Evolutionary conservation across 2,797 vertebrate genomes (phyloP).

Genomic region (Euphonia xanthogaster): DNA sequence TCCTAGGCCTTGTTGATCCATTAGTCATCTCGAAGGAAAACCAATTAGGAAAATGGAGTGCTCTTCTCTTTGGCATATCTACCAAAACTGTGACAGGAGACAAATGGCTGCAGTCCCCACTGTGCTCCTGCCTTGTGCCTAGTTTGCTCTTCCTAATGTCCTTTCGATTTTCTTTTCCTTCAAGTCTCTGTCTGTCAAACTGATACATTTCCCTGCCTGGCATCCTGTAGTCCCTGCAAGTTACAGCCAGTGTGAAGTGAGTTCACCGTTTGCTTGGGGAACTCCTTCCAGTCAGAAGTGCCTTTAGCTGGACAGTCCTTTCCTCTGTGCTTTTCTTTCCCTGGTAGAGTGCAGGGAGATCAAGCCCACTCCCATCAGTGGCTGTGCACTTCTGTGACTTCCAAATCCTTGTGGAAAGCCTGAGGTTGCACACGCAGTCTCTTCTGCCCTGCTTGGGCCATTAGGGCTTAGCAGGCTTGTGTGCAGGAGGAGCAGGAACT

Average conservation of each 20-base stretch:
- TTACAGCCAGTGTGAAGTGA: background rate
- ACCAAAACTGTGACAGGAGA: conserved; percentile 6
- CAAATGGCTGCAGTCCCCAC: background rate
- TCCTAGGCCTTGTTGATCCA: background rate
- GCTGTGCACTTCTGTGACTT: background rate
- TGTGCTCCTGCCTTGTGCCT: background rate
- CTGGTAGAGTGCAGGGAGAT: background rate
- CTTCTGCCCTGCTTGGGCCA: background rate
- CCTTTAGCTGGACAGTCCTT: background rate
- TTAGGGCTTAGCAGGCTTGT: background rate
- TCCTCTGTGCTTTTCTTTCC: background rate
- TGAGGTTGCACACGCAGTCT: rapidly evolving
- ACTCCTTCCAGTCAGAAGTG: background rate
- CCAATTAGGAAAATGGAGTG: conserved; percentile 35
- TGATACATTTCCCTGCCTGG: conserved; percentile 48
- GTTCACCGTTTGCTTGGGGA: background rate
- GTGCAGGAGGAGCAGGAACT: background rate
- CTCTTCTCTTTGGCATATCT: background rate
- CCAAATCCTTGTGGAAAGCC: background rate
- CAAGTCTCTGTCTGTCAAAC: conserved; percentile 37
- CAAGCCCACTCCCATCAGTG: rapidly evolving
- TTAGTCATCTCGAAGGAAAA: conserved; percentile 44
- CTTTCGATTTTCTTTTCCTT: conserved; percentile 34
- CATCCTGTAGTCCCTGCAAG: background rate
- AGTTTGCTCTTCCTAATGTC: background rate